Evolutionary conservation across 2,888 invertebrate genomes (phyloP), one percentile per base, ranked within the genome.

Genomic region (Rhabditoides inermis): DNA sequence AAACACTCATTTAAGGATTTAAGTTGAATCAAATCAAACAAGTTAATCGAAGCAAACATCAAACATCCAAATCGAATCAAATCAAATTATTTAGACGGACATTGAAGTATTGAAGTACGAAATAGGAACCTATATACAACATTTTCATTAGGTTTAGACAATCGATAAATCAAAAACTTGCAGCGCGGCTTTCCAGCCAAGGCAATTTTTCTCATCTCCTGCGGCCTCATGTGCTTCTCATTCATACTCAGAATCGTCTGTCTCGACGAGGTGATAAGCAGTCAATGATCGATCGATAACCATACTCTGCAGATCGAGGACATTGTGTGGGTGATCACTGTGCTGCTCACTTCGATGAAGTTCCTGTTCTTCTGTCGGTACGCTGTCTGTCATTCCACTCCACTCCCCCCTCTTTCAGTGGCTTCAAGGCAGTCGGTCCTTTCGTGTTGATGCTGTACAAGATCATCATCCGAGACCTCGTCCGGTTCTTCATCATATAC

Each of bases 371-470:
- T 94, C 79, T 95, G 92, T 81, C 84, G 90, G 90, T 5, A 27
- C 12, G 10, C 10, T 32, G 15, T 41, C 3, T 32, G 7, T 42
- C 15, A 28, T 44, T n/a, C n/a, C n/a, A n/a, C n/a, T n/a, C n/a
- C n/a, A n/a, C n/a, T n/a, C n/a, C n/a, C n/a, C n/a, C 22, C 18
- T 7, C 64, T 80, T 82, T 39, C 79, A 90, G 95, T 73, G 94
- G 94, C 6, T 94, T 95, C 79, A 90, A 91, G 79, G 89, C 92
- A 0, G 92, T 95, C 1, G 95, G 95, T 3, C 95, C 95, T 0
- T 95, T 95, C 84, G 95, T 95, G n/a, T 90, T 94, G 65, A 95
- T 95, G 94, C 91, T 98, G 68, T 95, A 95, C 80, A 84, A 92
- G 62, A 95, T 98, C 90, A 88, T 95, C 45, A 87, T 88, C 84